phyloP scores from a whole-genome alignment of 2,797 vertebrate genomes.

The Sparidentex hasta region DNA sequence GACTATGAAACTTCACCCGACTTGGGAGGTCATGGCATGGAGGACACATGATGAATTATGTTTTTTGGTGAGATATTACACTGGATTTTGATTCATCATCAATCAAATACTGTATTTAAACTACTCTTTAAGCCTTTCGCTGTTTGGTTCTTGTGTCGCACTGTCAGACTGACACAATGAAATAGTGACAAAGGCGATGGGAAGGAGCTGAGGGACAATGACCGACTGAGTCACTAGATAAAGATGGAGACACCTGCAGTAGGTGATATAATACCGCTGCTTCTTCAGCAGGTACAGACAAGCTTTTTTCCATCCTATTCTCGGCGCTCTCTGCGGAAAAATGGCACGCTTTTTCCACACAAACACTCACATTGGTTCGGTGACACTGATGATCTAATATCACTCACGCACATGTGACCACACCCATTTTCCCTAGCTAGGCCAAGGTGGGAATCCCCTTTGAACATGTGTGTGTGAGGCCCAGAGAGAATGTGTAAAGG shows the following conservation, averaged over 20 bases:
- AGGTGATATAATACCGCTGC: background rate
- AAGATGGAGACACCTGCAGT: conserved; percentile 5
- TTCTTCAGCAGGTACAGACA: conserved; percentile 34
- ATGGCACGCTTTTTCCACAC: conserved; percentile 35
- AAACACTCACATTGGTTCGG: conserved; percentile 10
- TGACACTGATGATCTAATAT: conserved; percentile 33
- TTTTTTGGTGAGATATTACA: too few relatives aligned
- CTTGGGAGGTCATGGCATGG: too few relatives aligned
- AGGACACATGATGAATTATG: too few relatives aligned
- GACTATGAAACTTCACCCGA: too few relatives aligned
- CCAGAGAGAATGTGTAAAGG: conserved; percentile 40
- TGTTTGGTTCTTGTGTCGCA: conserved; percentile 9
- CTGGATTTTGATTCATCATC: background rate
- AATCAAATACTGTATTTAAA: conserved; percentile 20
- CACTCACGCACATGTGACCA: conserved; percentile 37
- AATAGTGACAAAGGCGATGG: conserved; percentile 1
- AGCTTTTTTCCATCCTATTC: conserved; percentile 12
- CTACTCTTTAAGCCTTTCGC: background rate
- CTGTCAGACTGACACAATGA: conserved; percentile 6
- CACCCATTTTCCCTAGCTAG: conserved; percentile 46
- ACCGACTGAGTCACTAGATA: conserved; percentile 18
- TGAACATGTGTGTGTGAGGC: conserved; percentile 43
- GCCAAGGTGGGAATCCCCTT: conserved; percentile 72
- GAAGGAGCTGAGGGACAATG: conserved; percentile 4
- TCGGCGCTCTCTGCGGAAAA: background rate